A percentile compares a stretch with the other conserved stretches of the same genome.
Conservation (phyloP, 2,888 invertebrate genomes). For the Archips crataeganus region DNA sequence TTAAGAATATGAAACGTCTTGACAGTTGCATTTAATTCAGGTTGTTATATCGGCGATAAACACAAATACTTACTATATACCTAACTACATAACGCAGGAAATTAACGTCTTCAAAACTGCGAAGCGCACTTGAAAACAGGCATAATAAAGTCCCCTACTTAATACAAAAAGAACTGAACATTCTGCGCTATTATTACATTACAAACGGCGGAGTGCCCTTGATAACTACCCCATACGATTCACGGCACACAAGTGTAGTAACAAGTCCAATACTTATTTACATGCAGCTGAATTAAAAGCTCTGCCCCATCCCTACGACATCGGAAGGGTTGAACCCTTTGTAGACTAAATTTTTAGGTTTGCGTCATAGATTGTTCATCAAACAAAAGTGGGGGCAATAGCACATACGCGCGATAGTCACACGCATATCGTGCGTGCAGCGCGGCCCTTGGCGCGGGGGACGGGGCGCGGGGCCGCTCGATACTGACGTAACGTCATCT, state of each 20-base stretch:
- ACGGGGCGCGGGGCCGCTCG: conserved; percentile 67
- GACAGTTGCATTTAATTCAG: neutral
- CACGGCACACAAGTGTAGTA: conserved; percentile 79
- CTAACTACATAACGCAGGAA: conserved; percentile 19
- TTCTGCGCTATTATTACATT: conserved; percentile 80
- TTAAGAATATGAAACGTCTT: conserved; percentile 37
- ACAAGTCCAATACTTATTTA: conserved; percentile 84
- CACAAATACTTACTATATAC: conserved; percentile 10
- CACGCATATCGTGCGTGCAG: conserved; percentile 59
- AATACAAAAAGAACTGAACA: conserved; percentile 67
- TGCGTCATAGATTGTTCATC: conserved; percentile 69
- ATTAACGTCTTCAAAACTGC: conserved; percentile 43
- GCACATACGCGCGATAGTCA: conserved; percentile 60
- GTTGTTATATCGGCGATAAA: neutral
- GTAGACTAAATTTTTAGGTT: conserved; percentile 70
- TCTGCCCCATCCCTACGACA: conserved; percentile 76
- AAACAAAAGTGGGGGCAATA: conserved; percentile 70
- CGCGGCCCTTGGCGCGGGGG: conserved; percentile 50
- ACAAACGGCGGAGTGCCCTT: conserved; percentile 78
- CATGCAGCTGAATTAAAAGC: conserved; percentile 81
- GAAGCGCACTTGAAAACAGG: conserved; percentile 54
- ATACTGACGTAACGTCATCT: conserved; percentile 79
- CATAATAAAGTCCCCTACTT: conserved; percentile 63
- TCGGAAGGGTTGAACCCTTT: conserved; percentile 83
- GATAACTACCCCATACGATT: conserved; percentile 79